A percentile compares a stretch with the other conserved stretches of the same genome.
Conservation (phyloP, 2,888 invertebrate species). For the Cerastis rubricosa region DNA sequence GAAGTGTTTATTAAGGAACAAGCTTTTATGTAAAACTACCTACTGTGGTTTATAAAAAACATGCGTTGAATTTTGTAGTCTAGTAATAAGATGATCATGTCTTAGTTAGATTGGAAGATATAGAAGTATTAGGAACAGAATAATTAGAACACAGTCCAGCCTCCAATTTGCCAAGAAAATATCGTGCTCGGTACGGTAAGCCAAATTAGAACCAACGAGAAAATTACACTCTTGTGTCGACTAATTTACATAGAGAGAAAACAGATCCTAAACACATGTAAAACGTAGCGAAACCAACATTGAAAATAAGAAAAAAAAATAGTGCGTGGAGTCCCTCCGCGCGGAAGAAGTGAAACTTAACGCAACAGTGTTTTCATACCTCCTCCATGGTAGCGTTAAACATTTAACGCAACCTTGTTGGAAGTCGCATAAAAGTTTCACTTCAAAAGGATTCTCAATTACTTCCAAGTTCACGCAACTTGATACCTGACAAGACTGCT, state of each 20-base stretch:
- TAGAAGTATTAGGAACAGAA: neutral
- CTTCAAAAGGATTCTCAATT: slow-evolving; percentile 26
- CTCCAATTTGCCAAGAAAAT: neutral
- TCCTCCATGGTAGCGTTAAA: no score
- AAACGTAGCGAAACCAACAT: slow-evolving; percentile 1
- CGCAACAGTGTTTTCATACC: no score
- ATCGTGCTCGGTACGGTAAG: neutral
- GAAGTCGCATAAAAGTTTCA: no score
- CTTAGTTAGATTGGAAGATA: neutral
- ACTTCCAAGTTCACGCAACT: slow-evolving; percentile 34
- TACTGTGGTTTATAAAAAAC: neutral
- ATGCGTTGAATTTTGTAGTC: neutral
- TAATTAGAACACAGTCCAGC: neutral
- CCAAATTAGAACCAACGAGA: neutral
- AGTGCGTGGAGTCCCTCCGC: no score
- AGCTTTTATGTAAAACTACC: neutral
- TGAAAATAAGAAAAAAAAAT: no score
- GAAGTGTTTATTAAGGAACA: slow-evolving; percentile 1
- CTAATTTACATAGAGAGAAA: neutral
- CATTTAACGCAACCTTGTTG: no score
- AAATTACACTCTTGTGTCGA: neutral
- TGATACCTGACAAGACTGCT: slow-evolving; percentile 37
- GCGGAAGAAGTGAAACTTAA: no score
- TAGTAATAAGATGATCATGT: neutral
- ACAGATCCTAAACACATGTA: slow-evolving; percentile 3